Evolutionary conservation across 2,888 invertebrate genomes (phyloP).

Genomic region (Drosophila gaucha): DNA sequence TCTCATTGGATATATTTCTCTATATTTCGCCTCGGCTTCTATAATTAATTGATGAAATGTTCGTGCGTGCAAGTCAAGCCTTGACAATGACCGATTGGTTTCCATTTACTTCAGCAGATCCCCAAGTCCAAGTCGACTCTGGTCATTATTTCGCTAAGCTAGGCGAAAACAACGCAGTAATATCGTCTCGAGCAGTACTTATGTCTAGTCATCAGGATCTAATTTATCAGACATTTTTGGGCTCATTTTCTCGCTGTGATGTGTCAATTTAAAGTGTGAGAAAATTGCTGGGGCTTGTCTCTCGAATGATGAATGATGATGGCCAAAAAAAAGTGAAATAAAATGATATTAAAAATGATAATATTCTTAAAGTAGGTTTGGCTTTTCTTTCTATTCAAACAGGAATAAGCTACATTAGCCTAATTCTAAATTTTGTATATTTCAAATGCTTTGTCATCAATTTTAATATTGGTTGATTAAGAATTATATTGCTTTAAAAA

Average conservation of each 20-base stretch:
- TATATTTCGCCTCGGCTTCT: conserved; percentile 31
- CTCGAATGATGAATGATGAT: conserved; percentile 58
- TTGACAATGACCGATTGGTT: conserved; percentile 83
- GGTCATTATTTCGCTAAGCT: conserved; percentile 18
- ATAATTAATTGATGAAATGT: conserved; percentile 83
- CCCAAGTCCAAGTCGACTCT: conserved; percentile 18
- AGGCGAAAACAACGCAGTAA: background rate
- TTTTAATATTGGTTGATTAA: background rate
- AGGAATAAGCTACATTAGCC: conserved; percentile 1
- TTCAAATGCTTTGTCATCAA: background rate
- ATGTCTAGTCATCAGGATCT: conserved; percentile 79
- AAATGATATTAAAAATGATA: conserved; percentile 26
- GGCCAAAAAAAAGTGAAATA: conserved; percentile 38
- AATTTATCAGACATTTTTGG: conserved; percentile 72
- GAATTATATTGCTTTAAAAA: too few species aligned
- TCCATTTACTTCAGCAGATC: conserved; percentile 31
- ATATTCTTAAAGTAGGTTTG: background rate
- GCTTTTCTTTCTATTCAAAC: too few species aligned
- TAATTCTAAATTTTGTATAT: too few species aligned
- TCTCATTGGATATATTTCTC: conserved; percentile 50
- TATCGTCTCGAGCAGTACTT: conserved; percentile 17
- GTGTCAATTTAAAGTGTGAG: conserved; percentile 81
- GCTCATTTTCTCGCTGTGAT: conserved; percentile 48
- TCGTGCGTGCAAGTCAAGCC: conserved; percentile 47
- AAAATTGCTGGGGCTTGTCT: conserved; percentile 59